Evolutionary conservation across 2,888 invertebrate genomes (phyloP).

Genomic region (Andrena trimmerana): DNA sequence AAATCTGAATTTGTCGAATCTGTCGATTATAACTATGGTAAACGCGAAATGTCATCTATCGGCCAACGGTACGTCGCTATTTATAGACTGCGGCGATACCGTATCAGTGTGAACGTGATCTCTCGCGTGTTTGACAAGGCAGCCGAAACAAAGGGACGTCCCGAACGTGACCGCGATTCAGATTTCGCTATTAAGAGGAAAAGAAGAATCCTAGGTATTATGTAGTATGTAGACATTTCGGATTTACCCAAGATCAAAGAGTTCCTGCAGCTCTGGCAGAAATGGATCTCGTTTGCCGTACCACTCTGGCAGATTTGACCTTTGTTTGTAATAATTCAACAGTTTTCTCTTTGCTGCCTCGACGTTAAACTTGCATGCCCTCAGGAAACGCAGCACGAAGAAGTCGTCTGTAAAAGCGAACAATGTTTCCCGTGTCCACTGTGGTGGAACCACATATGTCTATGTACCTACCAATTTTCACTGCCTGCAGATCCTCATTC

Average conservation of each 20-base stretch:
- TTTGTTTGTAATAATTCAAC: constrained; percentile 87
- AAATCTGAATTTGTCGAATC: background rate
- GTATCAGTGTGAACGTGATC: constrained; percentile 10
- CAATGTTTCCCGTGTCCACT: background rate
- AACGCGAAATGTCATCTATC: background rate
- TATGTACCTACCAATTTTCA: constrained; percentile 49
- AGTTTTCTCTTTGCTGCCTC: constrained; percentile 87
- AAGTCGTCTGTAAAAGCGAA: constrained; percentile 83
- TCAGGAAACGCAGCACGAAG: constrained; percentile 87
- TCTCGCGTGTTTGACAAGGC: background rate
- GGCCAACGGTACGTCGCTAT: background rate
- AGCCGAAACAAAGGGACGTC: background rate
- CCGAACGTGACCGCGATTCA: background rate
- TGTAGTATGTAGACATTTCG: background rate
- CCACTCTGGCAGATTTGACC: constrained; percentile 87
- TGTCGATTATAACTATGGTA: no score
- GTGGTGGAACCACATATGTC: background rate
- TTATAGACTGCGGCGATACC: constrained; percentile 28
- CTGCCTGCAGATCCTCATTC: constrained; percentile 81
- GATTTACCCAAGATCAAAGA: constrained; percentile 86
- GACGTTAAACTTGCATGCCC: constrained; percentile 88
- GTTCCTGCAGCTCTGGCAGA: constrained; percentile 86
- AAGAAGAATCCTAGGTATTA: background rate
- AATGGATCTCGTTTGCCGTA: constrained; percentile 87
- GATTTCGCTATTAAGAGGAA: background rate